Percentiles rank a stretch among this genome's conserved stretches.
phyloP scores from a whole-genome alignment of 2,113 vertebrate genomes.

The Alethe castanea region DNA sequence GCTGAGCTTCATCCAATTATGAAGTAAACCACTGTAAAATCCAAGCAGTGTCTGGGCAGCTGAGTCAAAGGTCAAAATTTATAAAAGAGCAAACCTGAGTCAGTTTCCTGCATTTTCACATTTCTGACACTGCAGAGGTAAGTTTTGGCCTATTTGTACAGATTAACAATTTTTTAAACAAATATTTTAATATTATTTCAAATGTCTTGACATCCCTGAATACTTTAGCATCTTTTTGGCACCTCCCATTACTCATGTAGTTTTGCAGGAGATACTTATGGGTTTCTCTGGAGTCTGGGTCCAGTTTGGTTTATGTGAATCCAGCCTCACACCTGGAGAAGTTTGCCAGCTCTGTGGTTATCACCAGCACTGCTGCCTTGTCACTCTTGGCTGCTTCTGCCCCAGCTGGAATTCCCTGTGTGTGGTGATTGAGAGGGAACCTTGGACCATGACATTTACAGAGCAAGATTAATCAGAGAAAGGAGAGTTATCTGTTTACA shows the following conservation, averaged over 20 bases:
- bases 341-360: not conserved
- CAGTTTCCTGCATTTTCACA: not conserved
- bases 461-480: not conserved
- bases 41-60: not conserved
- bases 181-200: not conserved
- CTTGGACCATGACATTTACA: not conserved
- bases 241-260: not conserved
- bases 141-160: not conserved
- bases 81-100: not conserved
- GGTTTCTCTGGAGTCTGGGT: not conserved
- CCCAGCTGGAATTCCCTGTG: not conserved
- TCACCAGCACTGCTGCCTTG: not conserved
- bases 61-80: slow-evolving; percentile 8
- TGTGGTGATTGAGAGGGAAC: not conserved
- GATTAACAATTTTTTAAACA: not conserved
- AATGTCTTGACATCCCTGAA: not conserved
- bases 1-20: slow-evolving; percentile 2
- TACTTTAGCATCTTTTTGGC: not conserved
- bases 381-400: not conserved
- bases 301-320: not conserved
- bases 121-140: not conserved
- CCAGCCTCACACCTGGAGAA: not conserved
- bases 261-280: not conserved
- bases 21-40: not conserved
- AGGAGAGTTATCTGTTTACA: not conserved